Base-by-base conservation (phyloP, 2,113 vertebrate species). In the Otis tarda region DNA sequence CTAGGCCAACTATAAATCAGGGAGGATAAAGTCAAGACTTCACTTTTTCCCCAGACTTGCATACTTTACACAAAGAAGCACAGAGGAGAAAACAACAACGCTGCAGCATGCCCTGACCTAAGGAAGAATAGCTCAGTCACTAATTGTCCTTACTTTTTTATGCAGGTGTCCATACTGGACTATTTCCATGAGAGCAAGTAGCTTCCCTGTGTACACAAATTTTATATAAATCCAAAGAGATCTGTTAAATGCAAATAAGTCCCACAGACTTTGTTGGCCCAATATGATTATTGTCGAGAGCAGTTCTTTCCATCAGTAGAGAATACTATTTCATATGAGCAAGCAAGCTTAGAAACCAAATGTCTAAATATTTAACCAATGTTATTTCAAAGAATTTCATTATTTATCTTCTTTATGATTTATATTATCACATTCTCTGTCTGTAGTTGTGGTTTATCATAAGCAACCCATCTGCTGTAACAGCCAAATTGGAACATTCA, bases 391-490 rank as follows among this genome's bases (percentile, higher is more conserved):
- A 98, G 98, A 98, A 98, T 98, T 98, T 98, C 93, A 52, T 98
- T 98, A 98, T 98, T 98, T 98, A 98, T 98, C 98, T 98, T 98
- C 97, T 98, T 98, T 98, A 98, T 98, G 98, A 98, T 98, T 98
- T 98, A 98, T 98, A 95, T 97, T 98, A 98, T 98, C 98, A 98
- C 97, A 98, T 97, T 98, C 96, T 96, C 90, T 97, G 97, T 97
- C 97, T 98, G 94, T 97, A 97, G 97, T 98, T 97, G 97, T 94
- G 96, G 98, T 98, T 98, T 98, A 98, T 98, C 98, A 98, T 98
- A 98, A 98, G 98, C 98, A 98, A 95, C 98, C 97, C 98, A 98
- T 98, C 98, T 98, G 98, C 97, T 98, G 86, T 97, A 96, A 97
- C 97, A 97, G 98, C 98, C 98, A 98, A 98, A 97, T 98, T 98